phyloP scores from a whole-genome alignment of 2,888 invertebrate species.

The Heteromurus nitidus region DNA sequence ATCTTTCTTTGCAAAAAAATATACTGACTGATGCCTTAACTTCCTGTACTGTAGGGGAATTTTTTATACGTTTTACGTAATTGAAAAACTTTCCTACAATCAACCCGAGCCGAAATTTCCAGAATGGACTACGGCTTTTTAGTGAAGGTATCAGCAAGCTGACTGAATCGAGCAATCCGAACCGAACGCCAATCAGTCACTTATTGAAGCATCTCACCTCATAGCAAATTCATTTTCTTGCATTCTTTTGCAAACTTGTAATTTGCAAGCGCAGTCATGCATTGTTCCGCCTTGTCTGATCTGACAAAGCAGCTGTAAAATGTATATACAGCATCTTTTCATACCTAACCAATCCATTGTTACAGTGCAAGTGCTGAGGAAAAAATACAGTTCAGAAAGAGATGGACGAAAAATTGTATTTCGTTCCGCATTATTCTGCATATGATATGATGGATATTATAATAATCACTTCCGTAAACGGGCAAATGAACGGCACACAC shows the following conservation, averaged over 20 bases:
- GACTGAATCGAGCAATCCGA: constrained; percentile 36
- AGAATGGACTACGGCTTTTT: constrained; percentile 48
- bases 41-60: neutral
- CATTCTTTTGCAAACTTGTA: neutral
- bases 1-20: neutral
- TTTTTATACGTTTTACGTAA: too few species aligned
- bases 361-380: neutral
- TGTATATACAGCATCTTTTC: neutral
- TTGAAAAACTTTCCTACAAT: too few species aligned
- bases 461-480: constrained; percentile 61
- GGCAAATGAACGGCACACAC: constrained; percentile 7
- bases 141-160: constrained; percentile 29
- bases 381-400: neutral
- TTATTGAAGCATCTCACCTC: constrained; percentile 21
- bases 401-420: constrained; percentile 19
- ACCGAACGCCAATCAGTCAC: constrained; percentile 47
- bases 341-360: constrained; percentile 10
- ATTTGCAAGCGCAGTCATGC: too few species aligned
- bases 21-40: neutral
- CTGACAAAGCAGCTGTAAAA: neutral
- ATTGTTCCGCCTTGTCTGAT: too few species aligned
- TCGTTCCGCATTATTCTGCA: constrained; percentile 45
- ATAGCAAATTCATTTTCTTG: too few species aligned
- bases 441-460: constrained; percentile 8
- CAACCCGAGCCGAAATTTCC: constrained; percentile 60